Evolutionary conservation across 2,888 invertebrate genomes (phyloP).

Genomic region (Keiferia lycopersicella): DNA sequence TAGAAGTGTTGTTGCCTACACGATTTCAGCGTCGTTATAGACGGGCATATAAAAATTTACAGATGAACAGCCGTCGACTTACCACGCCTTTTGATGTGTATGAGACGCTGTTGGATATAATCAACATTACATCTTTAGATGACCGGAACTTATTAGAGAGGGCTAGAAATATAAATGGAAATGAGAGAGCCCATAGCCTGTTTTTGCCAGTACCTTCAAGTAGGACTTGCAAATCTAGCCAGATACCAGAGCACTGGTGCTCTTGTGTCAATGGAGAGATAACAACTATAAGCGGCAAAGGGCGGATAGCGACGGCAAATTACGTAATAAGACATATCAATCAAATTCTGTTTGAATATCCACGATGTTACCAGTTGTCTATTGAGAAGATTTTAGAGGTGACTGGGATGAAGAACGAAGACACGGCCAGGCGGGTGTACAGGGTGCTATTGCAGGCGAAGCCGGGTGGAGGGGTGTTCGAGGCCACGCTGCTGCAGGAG

Average conservation of each 20-base stretch:
- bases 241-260: constrained; percentile 91
- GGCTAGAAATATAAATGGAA: constrained; percentile 42
- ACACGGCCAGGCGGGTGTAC: constrained; percentile 72
- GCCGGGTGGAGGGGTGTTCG: constrained; percentile 87
- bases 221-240: constrained; percentile 87
- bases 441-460: constrained; percentile 80
- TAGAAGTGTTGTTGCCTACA: constrained; percentile 85
- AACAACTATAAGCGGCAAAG: constrained; percentile 64
- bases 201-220: constrained; percentile 85
- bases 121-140: constrained; percentile 62
- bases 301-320: constrained; percentile 57
- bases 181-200: constrained; percentile 82
- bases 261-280: constrained; percentile 85
- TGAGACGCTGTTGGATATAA: constrained; percentile 86
- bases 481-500: constrained; percentile 83
- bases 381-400: constrained; percentile 60
- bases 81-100: constrained; percentile 89
- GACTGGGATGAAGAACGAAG: constrained; percentile 79
- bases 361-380: constrained; percentile 83
- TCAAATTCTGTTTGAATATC: constrained; percentile 75
- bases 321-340: constrained; percentile 85
- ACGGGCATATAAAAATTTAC: constrained; percentile 82
- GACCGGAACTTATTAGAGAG: constrained; percentile 45
- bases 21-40: constrained; percentile 84
- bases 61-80: constrained; percentile 83